A percentile compares a stretch with the other conserved stretches of the same genome.
Conservation (phyloP, 2,113 vertebrate species). For the human region GRCh38 chr7:20080001-20080500, state of each 20-base stretch:
- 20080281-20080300: not conserved
- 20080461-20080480: not conserved
- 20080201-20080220: not conserved
- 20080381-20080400: not conserved
- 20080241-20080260: not conserved
- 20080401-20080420: not conserved
- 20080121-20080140: not conserved
- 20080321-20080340: not conserved
- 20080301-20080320: not conserved
- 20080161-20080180: not conserved
- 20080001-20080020: not conserved
- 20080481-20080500: not conserved
- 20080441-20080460: not conserved
- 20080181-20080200: not conserved
- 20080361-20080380: not conserved
- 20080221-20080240: not conserved
- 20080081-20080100: not conserved
- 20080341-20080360: not conserved
- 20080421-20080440: not conserved
- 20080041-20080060: not conserved
- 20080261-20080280: not conserved
- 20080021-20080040: not conserved
- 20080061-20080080: not conserved
- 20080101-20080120: not conserved
- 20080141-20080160: not conserved